Percentiles rank a stretch among this genome's conserved stretches.
Conservation (phyloP, 2,113 vertebrate species). For the Lagopus leucura region DNA sequence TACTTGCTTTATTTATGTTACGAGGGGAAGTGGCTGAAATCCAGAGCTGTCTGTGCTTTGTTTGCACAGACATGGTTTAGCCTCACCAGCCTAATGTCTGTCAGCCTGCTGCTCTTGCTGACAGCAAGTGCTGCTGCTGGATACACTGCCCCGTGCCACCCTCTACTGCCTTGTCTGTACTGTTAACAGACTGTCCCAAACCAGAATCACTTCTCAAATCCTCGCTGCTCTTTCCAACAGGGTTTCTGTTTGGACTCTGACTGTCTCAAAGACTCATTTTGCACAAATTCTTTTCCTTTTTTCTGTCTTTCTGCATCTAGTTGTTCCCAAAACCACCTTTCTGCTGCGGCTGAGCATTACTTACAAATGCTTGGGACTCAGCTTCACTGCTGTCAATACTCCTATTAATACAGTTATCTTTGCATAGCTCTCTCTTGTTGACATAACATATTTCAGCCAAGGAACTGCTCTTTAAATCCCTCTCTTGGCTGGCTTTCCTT, state of each 20-base stretch:
- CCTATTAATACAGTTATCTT: background rate
- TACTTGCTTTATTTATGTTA: constrained; percentile 19
- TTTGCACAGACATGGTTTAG: background rate
- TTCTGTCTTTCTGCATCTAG: background rate
- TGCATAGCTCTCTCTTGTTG: background rate
- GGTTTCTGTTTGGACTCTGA: background rate
- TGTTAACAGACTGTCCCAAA: background rate
- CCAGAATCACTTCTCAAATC: background rate
- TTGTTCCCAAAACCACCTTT: background rate
- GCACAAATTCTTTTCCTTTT: background rate
- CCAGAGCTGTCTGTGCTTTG: background rate
- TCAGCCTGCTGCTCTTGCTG: background rate
- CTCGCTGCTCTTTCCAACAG: background rate
- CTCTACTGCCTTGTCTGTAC: background rate
- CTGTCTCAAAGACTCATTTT: background rate
- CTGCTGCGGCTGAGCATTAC: background rate
- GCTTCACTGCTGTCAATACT: background rate
- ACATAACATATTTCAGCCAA: background rate
- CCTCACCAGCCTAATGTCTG: background rate
- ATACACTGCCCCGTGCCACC: background rate
- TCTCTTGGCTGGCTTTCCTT: background rate
- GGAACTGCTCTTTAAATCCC: background rate
- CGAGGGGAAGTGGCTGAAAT: background rate
- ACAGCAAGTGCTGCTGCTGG: background rate
- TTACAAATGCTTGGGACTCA: background rate